A percentile compares a stretch with the other conserved stretches of the same genome.
phyloP scores from a whole-genome alignment of 2,888 invertebrate species.

The Trilocha varians region DNA sequence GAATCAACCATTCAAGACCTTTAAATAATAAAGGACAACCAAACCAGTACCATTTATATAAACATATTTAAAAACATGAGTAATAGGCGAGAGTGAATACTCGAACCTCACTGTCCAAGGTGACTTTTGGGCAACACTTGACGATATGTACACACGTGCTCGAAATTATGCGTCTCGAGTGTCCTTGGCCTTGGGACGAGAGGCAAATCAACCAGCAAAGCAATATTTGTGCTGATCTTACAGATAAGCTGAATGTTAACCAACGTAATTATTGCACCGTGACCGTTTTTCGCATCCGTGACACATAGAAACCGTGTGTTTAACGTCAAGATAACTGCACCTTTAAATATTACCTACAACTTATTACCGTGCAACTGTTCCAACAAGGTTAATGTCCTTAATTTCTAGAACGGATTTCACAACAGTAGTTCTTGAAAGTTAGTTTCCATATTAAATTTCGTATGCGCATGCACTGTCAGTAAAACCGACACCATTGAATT shows the following conservation, averaged over 20 bases:
- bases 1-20: too few relatives aligned
- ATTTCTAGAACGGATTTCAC: too few relatives aligned
- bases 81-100: neutral
- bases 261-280: neutral
- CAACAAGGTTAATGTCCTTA: too few relatives aligned
- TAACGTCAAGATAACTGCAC: too few relatives aligned
- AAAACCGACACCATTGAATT: too few relatives aligned
- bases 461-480: too few relatives aligned
- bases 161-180: neutral
- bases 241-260: neutral
- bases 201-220: neutral
- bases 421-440: too few relatives aligned
- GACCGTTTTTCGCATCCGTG: neutral
- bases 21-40: neutral
- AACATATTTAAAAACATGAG: neutral
- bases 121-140: neutral
- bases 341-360: too few relatives aligned
- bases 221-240: neutral
- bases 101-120: neutral
- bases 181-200: neutral
- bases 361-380: too few relatives aligned
- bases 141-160: neutral
- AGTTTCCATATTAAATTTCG: too few relatives aligned
- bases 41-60: neutral
- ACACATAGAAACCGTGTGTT: neutral